phyloP scores from a whole-genome alignment of 2,888 invertebrate species.

The Oligia strigilis region DNA sequence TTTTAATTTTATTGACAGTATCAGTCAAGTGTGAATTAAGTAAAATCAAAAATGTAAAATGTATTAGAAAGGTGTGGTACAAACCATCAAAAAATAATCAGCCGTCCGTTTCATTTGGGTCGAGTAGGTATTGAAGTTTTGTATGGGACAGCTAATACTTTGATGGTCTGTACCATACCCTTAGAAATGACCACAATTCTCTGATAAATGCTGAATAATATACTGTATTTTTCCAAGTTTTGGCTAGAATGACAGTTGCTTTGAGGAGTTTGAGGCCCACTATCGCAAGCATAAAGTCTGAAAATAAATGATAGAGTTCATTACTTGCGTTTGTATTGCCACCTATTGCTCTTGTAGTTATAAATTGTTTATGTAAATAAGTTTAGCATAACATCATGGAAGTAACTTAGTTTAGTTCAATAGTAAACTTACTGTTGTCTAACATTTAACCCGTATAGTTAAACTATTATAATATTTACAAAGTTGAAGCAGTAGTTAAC shows the following conservation, averaged over 20 bases:
- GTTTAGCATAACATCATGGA: constrained; percentile 22
- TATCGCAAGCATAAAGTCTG: neutral
- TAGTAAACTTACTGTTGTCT: constrained; percentile 17
- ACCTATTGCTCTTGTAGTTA: neutral
- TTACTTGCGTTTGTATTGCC: neutral
- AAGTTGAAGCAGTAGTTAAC: constrained; percentile 6
- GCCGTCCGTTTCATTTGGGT: neutral
- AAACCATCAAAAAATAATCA: neutral
- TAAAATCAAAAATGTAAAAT: no score
- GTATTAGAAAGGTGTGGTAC: no score
- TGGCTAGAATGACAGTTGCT: neutral
- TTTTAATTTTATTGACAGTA: constrained; percentile 19
- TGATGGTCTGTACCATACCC: neutral
- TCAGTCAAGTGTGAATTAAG: neutral
- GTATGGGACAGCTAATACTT: neutral
- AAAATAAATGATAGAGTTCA: neutral
- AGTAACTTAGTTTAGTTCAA: constrained; percentile 17
- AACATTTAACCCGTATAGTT: constrained; percentile 16
- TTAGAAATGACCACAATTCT: neutral
- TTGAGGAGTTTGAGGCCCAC: neutral
- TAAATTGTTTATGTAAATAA: constrained; percentile 16
- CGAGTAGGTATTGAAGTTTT: neutral
- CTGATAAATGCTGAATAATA: neutral
- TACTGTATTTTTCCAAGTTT: neutral
- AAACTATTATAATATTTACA: constrained; percentile 28